Evolutionary conservation across 1,140 invertebrate genomes (phyloP).

Genomic region (Pseudoatta argentina): DNA sequence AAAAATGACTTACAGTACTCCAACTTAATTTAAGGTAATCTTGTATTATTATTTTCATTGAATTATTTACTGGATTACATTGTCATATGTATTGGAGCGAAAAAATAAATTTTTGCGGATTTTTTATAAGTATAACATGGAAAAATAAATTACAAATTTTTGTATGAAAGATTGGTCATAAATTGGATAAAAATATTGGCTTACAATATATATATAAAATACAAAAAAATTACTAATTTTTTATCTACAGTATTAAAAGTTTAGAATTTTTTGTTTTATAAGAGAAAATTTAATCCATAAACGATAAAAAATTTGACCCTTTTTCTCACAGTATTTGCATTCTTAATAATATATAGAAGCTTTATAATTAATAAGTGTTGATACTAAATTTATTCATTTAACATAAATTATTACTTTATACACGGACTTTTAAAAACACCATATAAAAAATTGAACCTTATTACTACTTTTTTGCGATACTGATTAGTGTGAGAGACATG

Average conservation of each 20-base stretch:
- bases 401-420: no score
- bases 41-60: neutral
- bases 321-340: neutral
- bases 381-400: no score
- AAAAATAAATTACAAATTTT: conserved; percentile 3
- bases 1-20: neutral
- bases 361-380: no score
- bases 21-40: neutral
- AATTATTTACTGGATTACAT: neutral
- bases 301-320: neutral
- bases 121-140: neutral
- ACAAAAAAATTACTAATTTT: neutral
- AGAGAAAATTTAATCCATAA: neutral
- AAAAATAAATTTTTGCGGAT: neutral
- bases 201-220: neutral
- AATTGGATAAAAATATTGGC: neutral
- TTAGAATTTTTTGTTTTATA: neutral
- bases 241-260: neutral
- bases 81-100: neutral
- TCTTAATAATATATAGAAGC: no score
- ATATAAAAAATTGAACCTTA: no score
- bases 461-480: no score
- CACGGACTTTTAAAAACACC: no score
- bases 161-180: neutral
- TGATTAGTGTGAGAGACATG: no score